These are phyloP conservation scores for Bibio marci DNA, from an alignment of 2,888 invertebrate species.

Conservation along the genomic window DNA sequence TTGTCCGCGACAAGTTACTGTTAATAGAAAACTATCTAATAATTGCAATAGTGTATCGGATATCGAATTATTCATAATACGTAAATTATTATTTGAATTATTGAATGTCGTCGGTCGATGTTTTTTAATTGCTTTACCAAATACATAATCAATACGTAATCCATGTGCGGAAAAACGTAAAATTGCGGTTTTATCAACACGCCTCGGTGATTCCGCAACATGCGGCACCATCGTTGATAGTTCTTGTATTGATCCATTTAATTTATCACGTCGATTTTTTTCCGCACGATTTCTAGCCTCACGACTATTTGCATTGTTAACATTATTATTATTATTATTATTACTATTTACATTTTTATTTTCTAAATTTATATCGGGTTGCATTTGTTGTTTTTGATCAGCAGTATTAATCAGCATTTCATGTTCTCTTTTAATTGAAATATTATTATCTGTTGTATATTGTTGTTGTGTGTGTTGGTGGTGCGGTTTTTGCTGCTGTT, in stretches of 20 bases:
- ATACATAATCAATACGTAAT: slow-evolving; percentile 53
- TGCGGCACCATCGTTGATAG: slow-evolving; percentile 70
- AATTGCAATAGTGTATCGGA: slow-evolving; percentile 37
- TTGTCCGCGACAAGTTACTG: slow-evolving; percentile 63
- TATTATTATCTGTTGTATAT: too few relatives aligned
- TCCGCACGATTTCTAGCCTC: slow-evolving; percentile 78
- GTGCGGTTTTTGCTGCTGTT: too few relatives aligned
- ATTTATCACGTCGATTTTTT: slow-evolving; percentile 75
- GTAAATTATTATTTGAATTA: too few relatives aligned
- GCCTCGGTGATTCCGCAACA: slow-evolving; percentile 62
- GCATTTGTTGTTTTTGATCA: too few relatives aligned
- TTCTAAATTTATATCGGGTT: too few relatives aligned
- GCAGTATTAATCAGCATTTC: too few relatives aligned
- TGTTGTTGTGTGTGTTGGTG: too few relatives aligned
- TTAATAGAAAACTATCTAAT: slow-evolving; percentile 63
- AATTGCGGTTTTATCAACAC: slow-evolving; percentile 82
- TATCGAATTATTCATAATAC: background rate
- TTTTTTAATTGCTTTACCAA: slow-evolving; percentile 17
- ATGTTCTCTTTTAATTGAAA: too few relatives aligned
- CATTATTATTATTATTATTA: too few relatives aligned
- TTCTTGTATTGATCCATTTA: slow-evolving; percentile 70
- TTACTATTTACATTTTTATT: too few relatives aligned
- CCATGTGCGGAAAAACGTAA: slow-evolving; percentile 73
- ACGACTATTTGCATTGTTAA: slow-evolving; percentile 36
- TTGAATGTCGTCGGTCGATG: too few relatives aligned